Percentiles rank a stretch among this genome's conserved stretches.
These are phyloP conservation scores for Craseonycteris thonglongyai DNA, from an alignment of 2,113 vertebrate species.

Conservation along the genomic window DNA sequence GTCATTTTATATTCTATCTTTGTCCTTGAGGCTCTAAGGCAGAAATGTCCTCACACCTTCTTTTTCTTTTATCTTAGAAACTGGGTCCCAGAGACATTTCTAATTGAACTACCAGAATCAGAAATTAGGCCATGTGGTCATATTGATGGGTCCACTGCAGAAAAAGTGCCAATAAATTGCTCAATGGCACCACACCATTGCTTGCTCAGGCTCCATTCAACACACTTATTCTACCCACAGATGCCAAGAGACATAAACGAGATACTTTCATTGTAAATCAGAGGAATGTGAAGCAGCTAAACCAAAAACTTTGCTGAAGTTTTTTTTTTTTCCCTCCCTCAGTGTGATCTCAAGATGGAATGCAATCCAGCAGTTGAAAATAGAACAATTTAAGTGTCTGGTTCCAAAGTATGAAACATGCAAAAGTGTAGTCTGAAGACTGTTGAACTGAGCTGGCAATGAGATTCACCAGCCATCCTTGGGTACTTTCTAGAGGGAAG, in stretches of 20 bases:
- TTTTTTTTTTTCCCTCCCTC: not conserved
- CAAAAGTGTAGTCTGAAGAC: slow-evolving; percentile 46
- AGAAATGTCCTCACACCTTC: not conserved
- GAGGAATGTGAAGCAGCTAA: slow-evolving; percentile 46
- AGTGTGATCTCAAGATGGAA: slow-evolving; percentile 57
- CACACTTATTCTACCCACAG: not conserved
- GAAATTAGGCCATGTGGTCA: not conserved
- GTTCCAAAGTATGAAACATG: slow-evolving; percentile 60
- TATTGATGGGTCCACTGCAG: not conserved
- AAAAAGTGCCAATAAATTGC: slow-evolving; percentile 8
- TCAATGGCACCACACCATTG: not conserved
- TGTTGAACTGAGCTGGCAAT: not conserved
- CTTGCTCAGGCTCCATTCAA: not conserved
- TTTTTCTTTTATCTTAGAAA: not conserved
- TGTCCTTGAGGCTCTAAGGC: not conserved
- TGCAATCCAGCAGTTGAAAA: slow-evolving; percentile 58
- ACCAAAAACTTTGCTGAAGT: slow-evolving; percentile 38
- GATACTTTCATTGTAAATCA: slow-evolving; percentile 43
- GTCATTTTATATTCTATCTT: not conserved
- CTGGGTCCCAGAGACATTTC: not conserved
- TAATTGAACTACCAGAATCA: slow-evolving; percentile 21
- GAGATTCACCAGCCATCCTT: slow-evolving; percentile 19
- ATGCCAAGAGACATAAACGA: slow-evolving; percentile 37
- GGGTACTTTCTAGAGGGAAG: slow-evolving; percentile 37
- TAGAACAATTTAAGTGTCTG: slow-evolving; percentile 46